Conservation (phyloP, 2,888 invertebrate genomes). For the Ochropleura plecta region DNA sequence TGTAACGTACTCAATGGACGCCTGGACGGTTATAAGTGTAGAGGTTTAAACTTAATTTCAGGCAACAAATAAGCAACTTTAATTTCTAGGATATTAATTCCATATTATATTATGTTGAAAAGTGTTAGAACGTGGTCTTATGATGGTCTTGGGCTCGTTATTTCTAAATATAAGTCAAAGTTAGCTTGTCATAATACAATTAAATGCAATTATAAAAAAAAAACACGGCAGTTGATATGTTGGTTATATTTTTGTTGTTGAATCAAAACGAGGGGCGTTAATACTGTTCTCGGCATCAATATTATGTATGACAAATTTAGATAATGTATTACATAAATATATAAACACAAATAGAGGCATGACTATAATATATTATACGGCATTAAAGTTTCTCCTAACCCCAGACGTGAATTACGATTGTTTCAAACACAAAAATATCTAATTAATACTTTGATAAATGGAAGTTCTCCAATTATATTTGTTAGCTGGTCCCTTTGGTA, state of each 20-base stretch:
- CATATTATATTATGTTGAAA: neutral
- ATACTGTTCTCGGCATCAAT: neutral
- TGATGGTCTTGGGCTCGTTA: neutral
- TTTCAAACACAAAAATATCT: constrained; percentile 55
- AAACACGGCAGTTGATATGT: neutral
- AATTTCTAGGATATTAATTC: neutral
- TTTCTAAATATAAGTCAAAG: neutral
- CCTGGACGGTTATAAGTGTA: constrained; percentile 37
- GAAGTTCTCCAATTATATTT: constrained; percentile 60
- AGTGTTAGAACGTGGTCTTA: neutral
- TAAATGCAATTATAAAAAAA: neutral
- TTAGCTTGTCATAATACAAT: neutral
- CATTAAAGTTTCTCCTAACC: constrained; percentile 15
- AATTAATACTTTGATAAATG: constrained; percentile 64
- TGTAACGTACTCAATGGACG: constrained; percentile 38
- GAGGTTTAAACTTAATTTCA: constrained; percentile 18
- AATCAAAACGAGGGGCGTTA: neutral
- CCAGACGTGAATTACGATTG: constrained; percentile 47
- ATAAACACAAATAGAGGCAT: neutral
- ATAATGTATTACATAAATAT: neutral
- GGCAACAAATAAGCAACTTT: neutral
- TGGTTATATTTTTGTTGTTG: neutral
- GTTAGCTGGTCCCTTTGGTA: constrained; percentile 34
- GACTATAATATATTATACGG: neutral
- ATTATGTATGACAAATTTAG: too few species aligned